Conservation (phyloP, 37 sponge, comb jelly and placozoan genomes). For the Agelas oroides region DNA sequence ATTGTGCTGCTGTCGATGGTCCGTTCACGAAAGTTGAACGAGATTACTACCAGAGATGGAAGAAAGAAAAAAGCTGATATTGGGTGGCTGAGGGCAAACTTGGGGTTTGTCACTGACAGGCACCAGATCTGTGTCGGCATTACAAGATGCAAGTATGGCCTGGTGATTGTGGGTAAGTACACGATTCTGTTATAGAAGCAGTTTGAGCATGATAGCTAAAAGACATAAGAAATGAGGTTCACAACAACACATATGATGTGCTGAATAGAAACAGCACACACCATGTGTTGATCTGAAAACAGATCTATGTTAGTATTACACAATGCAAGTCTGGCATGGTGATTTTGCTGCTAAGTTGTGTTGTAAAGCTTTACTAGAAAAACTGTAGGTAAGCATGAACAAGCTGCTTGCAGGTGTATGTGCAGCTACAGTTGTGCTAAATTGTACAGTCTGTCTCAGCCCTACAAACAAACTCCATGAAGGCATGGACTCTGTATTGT, state of each 20-base stretch:
- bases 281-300: not conserved
- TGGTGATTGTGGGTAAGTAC: conserved; percentile 68
- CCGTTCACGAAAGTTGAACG: conserved; percentile 17
- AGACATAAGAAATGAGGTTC: not conserved
- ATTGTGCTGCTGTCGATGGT: conserved; percentile 64
- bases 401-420: too few relatives aligned
- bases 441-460: too few relatives aligned
- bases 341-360: too few relatives aligned
- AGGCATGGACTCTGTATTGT: too few relatives aligned
- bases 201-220: too few relatives aligned
- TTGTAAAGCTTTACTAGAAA: too few relatives aligned
- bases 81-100: conserved; percentile 46
- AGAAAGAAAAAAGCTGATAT: conserved; percentile 33
- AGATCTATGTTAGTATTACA: not conserved
- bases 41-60: not conserved
- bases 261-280: not conserved
- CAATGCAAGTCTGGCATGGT: too few relatives aligned
- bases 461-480: too few relatives aligned
- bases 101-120: conserved; percentile 61
- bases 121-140: conserved; percentile 67
- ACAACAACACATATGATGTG: not conserved
- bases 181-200: too few relatives aligned
- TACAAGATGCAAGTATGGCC: conserved; percentile 56
- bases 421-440: too few relatives aligned
- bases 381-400: too few relatives aligned